Base-by-base conservation (phyloP, 2,113 vertebrate species). In the Lucifuga dentata region DNA sequence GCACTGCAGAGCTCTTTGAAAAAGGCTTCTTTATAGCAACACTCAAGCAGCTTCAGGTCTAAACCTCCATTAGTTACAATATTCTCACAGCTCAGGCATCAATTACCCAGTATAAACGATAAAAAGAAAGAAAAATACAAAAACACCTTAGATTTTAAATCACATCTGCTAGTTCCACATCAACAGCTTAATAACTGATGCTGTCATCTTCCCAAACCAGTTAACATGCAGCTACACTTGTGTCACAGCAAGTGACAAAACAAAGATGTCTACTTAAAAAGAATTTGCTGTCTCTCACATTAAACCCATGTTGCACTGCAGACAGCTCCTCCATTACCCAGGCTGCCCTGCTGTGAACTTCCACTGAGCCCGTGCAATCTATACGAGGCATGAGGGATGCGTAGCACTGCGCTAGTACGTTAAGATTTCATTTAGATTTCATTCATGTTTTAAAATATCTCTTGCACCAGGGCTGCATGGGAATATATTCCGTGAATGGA, bases 351-450 rank as follows among this genome's bases (percentile, higher is more conserved):
- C 50, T 36, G 50, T 69, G 73, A 81, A 86, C 80, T 78, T 56
- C 60, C 68, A 41, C 76, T 46, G 68, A 78, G 76, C 19, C 11
- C 2, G 10, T 16, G 35, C 67, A 49, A 75, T 64, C 63, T 71
- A 68, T 78, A 76, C 46, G 7, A 40, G 74, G 41, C 44, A 26
- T 59, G 76, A 86, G 76, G 29, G 70, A 74, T 60, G 66, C 19
- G 10, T 5, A 36, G 61, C 12, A 4, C 65, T 15, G 5, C 4
- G 43, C 68, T 33, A 60, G 64, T 75, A 81, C 72, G 81, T 86
- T 86, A 77, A 89, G 90, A 91, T 92, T 90, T 86, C 84, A 92
- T 92, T 92, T 90, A 91, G 89, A 92, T 92, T 90, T 85, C 85
- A 92, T 92, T 91, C 85, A 91, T 88, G 88, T 86, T 82, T 77